phyloP scores from a whole-genome alignment of 2,888 invertebrate genomes.

The Andrena marginata region DNA sequence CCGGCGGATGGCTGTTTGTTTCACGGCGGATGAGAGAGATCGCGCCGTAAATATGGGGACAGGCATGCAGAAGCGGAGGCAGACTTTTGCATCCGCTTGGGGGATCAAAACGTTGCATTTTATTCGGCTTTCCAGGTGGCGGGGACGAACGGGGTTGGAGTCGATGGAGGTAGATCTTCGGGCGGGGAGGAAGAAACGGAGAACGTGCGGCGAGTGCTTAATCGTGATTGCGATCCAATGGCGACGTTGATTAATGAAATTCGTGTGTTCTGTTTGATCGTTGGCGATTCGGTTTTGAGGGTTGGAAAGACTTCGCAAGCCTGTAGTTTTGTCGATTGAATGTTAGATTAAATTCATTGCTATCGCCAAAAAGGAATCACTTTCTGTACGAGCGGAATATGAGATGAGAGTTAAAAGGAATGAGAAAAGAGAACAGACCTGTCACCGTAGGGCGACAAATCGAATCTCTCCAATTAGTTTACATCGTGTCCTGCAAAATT shows the following conservation, averaged over 20 bases:
- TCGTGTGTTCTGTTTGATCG: too few species aligned
- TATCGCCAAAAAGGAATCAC: background rate
- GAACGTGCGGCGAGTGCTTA: too few species aligned
- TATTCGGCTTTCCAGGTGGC: background rate
- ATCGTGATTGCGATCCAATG: too few species aligned
- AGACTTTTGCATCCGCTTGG: background rate
- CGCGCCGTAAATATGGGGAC: conserved; percentile 11
- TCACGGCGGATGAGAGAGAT: background rate
- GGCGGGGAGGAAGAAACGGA: too few species aligned
- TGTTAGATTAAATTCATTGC: too few species aligned
- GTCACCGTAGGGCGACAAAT: background rate
- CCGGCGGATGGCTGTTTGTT: conserved; percentile 12
- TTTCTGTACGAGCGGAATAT: background rate
- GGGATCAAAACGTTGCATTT: conserved; percentile 3
- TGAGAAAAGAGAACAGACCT: background rate
- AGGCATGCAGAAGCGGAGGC: background rate
- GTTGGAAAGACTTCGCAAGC: too few species aligned
- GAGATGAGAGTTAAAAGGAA: too few species aligned
- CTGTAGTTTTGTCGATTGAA: too few species aligned
- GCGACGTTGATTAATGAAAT: too few species aligned
- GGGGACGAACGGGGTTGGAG: too few species aligned
- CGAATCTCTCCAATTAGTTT: background rate
- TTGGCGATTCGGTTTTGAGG: too few species aligned
- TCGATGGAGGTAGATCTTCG: too few species aligned
- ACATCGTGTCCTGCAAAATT: background rate